A percentile compares a stretch with the other conserved stretches of the same genome.
These are phyloP conservation scores for Chloebia gouldiae DNA, from an alignment of 2,113 vertebrate species.

Conservation along the genomic window DNA sequence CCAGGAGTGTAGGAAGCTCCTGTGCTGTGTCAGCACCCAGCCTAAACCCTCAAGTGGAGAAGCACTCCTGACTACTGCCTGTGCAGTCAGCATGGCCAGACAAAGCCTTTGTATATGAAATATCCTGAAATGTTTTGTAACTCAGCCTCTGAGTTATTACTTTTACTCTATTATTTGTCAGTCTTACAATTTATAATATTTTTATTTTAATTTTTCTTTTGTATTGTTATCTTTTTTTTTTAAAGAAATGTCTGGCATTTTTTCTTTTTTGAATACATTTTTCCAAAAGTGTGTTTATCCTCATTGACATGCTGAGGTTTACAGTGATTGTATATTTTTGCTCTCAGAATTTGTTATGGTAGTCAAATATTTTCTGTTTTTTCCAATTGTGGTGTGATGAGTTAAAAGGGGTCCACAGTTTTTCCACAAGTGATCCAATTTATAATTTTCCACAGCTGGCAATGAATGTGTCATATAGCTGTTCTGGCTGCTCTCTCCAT, in stretches of 20 bases:
- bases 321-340: conserved; percentile 14
- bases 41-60: not conserved
- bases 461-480: conserved; percentile 32
- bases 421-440: conserved; percentile 60
- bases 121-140: not conserved
- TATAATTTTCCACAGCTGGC: conserved; percentile 58
- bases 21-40: not conserved
- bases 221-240: not conserved
- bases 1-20: not conserved
- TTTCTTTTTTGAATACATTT: not conserved
- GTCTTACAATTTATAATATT: not conserved
- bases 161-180: not conserved
- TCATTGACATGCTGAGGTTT: conserved; percentile 22
- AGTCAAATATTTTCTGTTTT: conserved; percentile 41
- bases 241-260: not conserved
- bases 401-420: conserved; percentile 52
- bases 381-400: not conserved
- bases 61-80: not conserved
- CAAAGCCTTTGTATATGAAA: not conserved
- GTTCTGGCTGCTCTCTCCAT: conserved; percentile 21
- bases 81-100: not conserved
- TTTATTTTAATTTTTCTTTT: not conserved
- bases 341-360: conserved; percentile 46
- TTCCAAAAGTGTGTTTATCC: conserved; percentile 13
- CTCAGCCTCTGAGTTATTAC: not conserved